Conservation (phyloP, 2,113 vertebrate genomes). For the Crypturellus undulatus region DNA sequence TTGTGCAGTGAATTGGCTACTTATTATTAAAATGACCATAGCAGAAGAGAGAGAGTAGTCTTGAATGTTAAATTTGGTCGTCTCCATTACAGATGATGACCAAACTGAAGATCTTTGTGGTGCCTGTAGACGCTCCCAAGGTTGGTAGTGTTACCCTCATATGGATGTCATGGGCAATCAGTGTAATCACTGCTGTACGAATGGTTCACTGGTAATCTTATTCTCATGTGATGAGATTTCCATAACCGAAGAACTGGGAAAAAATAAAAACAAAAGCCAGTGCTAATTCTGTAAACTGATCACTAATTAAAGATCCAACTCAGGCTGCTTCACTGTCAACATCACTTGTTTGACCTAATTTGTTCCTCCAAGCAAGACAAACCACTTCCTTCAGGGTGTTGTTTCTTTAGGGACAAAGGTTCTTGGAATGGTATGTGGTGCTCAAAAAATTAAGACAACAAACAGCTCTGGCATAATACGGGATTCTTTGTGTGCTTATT, state of each 20-base stretch:
- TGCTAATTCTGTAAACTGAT: not conserved
- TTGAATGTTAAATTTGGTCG: not conserved
- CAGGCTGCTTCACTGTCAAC: not conserved
- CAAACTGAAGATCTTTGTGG: not conserved
- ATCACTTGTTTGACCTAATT: constrained; percentile 43
- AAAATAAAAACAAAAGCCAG: constrained; percentile 30
- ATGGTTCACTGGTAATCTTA: not conserved
- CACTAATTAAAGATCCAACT: constrained; percentile 57
- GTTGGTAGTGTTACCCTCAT: not conserved
- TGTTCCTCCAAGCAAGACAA: constrained; percentile 31
- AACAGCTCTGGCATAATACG: not conserved
- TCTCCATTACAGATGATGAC: not conserved
- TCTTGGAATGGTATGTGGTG: not conserved
- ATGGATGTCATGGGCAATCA: constrained; percentile 43
- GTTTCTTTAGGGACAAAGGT: not conserved
- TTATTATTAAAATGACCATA: not conserved
- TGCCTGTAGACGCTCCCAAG: not conserved
- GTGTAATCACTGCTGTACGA: not conserved
- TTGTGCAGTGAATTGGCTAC: not conserved
- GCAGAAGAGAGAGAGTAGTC: not conserved
- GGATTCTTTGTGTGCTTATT: not conserved
- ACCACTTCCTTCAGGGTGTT: not conserved
- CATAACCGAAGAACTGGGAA: not conserved
- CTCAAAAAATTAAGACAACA: not conserved
- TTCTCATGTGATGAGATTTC: not conserved